These are phyloP conservation scores for Eupithecia insigniata DNA, from an alignment of 2,888 invertebrate species.

Conservation along the genomic window DNA sequence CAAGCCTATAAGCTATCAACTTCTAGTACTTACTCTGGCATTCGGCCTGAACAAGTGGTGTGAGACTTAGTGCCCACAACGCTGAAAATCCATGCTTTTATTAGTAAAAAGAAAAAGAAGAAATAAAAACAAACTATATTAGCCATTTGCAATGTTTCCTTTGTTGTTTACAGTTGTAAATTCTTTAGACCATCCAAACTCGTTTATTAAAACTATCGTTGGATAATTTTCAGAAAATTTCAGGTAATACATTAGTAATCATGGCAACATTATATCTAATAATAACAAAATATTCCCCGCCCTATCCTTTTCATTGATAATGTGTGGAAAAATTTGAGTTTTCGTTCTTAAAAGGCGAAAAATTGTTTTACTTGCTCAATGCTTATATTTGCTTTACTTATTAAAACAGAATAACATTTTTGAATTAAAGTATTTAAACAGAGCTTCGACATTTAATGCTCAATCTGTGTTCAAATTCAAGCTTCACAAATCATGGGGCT, in stretches of 20 bases:
- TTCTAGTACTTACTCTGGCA: conserved; percentile 80
- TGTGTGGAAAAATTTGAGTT: too few species aligned
- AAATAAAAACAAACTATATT: conserved; percentile 57
- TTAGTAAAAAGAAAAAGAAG: conserved; percentile 76
- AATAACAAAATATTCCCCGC: too few species aligned
- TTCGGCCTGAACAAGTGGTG: conserved; percentile 82
- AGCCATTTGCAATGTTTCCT: conserved; percentile 9
- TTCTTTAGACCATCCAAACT: not conserved
- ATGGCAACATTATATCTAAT: not conserved
- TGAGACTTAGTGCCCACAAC: conserved; percentile 81
- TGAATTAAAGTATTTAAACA: too few species aligned
- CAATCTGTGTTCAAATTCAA: not conserved
- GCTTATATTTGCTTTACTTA: not conserved
- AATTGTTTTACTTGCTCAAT: not conserved
- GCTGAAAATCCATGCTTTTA: conserved; percentile 83
- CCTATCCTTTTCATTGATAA: too few species aligned
- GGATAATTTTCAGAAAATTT: not conserved
- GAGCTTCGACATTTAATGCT: not conserved
- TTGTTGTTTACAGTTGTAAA: conserved; percentile 17
- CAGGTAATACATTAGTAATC: not conserved
- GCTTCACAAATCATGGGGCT: not conserved
- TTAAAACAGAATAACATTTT: too few species aligned
- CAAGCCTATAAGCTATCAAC: conserved; percentile 62
- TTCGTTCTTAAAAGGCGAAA: too few species aligned
- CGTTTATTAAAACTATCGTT: not conserved